Percentiles rank a stretch among this genome's conserved stretches.
phyloP scores from a whole-genome alignment of 1,140 invertebrate genomes.

The Aphaenogaster rudis region DNA sequence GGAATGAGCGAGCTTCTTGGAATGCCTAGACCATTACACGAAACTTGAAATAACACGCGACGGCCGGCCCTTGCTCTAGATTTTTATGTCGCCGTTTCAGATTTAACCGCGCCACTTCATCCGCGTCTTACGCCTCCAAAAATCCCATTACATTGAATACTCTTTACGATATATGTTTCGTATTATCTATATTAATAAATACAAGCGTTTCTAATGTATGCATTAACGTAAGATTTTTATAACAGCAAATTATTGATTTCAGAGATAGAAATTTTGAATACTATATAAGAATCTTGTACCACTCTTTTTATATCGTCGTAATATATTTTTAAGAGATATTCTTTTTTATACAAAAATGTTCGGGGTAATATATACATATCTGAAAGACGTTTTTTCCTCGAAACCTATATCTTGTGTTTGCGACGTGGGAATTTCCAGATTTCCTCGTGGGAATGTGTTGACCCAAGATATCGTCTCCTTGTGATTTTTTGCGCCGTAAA shows the following conservation, averaged over 20 bases:
- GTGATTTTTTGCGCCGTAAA: slow-evolving; percentile 40
- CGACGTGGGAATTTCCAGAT: slow-evolving; percentile 56
- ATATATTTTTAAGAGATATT: slow-evolving; percentile 16
- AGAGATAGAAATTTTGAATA: neutral
- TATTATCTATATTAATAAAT: neutral
- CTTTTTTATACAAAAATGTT: neutral
- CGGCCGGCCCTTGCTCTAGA: slow-evolving; percentile 71
- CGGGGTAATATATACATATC: neutral
- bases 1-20: slow-evolving; percentile 72
- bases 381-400: slow-evolving; percentile 21
- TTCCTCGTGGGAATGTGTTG: slow-evolving; percentile 34
- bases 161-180: too few species aligned
- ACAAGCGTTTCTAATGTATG: neutral
- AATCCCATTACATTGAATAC: neutral
- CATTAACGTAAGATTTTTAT: neutral
- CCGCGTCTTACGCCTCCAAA: neutral
- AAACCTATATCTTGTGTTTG: slow-evolving; percentile 21
- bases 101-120: slow-evolving; percentile 44
- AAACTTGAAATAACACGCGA: slow-evolving; percentile 68
- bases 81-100: slow-evolving; percentile 65
- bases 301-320: neutral
- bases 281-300: neutral
- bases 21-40: slow-evolving; percentile 75
- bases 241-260: neutral
- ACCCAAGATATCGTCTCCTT: slow-evolving; percentile 14